Evolutionary conservation across 2,888 invertebrate genomes (phyloP).

Genomic region (Tubiluchus corallicola): DNA sequence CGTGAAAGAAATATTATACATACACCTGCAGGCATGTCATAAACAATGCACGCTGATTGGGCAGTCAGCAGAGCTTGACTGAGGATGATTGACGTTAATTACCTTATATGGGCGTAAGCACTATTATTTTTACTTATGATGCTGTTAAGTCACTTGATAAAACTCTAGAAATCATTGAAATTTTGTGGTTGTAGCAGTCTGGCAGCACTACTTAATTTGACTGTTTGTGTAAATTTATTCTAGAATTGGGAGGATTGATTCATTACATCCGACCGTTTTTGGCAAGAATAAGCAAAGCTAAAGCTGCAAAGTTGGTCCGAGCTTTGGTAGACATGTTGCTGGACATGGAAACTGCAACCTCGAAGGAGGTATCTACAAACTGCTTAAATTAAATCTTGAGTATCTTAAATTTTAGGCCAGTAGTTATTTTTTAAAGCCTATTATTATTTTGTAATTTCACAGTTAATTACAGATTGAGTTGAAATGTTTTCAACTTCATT

Average conservation of each 20-base stretch:
- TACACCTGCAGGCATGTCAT: too few relatives aligned
- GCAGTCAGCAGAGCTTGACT: too few relatives aligned
- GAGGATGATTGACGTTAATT: too few relatives aligned
- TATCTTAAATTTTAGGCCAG: too few relatives aligned
- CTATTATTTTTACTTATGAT: not conserved
- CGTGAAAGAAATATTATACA: too few relatives aligned
- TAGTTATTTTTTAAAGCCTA: too few relatives aligned
- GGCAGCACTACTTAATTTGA: not conserved
- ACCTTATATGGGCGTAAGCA: not conserved
- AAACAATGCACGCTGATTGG: too few relatives aligned
- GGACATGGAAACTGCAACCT: conserved; percentile 89
- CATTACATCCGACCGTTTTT: conserved; percentile 88
- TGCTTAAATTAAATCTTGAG: too few relatives aligned
- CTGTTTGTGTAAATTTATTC: conserved; percentile 4
- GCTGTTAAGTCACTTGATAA: not conserved
- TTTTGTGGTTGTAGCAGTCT: not conserved
- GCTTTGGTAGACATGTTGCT: conserved; percentile 91
- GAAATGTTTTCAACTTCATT: conserved; percentile 31
- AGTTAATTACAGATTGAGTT: conserved; percentile 7
- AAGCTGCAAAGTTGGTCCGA: conserved; percentile 92
- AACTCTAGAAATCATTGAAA: not conserved
- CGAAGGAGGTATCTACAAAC: too few relatives aligned
- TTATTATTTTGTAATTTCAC: too few relatives aligned
- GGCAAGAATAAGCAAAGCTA: conserved; percentile 87
- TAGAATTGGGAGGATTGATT: conserved; percentile 48